These are phyloP conservation scores for Gymnopithys bicolor DNA, from an alignment of 2,797 vertebrate species.

Conservation along the genomic window DNA sequence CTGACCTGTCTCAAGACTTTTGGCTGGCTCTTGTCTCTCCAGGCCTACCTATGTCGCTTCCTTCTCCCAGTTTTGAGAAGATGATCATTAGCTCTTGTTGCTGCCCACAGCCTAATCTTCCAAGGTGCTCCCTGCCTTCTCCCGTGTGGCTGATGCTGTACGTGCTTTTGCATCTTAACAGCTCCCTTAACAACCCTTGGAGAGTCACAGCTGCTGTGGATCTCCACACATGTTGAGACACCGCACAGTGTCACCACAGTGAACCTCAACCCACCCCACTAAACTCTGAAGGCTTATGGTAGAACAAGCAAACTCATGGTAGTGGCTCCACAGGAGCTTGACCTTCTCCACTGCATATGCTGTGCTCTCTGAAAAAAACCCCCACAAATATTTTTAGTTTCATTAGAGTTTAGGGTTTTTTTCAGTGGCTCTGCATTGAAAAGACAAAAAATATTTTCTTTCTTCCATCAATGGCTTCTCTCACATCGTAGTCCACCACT, in stretches of 20 bases:
- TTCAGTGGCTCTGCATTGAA: background rate
- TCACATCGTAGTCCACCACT: background rate
- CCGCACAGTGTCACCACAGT: accelerated
- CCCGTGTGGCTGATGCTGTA: accelerated
- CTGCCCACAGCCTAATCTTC: too few relatives aligned
- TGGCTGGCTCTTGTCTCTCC: background rate
- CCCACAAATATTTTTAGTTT: background rate
- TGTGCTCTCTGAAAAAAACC: background rate
- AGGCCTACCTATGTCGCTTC: background rate
- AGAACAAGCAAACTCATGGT: background rate
- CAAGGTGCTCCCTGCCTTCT: background rate
- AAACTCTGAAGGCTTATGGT: accelerated
- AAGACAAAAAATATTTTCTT: background rate
- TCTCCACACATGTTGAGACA: background rate
- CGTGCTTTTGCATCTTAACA: background rate
- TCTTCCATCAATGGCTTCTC: background rate
- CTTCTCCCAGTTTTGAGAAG: background rate
- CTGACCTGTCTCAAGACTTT: background rate
- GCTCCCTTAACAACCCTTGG: background rate
- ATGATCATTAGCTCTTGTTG: background rate
- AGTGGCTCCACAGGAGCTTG: background rate
- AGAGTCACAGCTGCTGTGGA: background rate
- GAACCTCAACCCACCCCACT: too few relatives aligned
- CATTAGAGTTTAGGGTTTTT: background rate
- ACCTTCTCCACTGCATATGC: accelerated